Base-by-base conservation (phyloP, 2,888 invertebrate species). In the Hydraecia micacea region DNA sequence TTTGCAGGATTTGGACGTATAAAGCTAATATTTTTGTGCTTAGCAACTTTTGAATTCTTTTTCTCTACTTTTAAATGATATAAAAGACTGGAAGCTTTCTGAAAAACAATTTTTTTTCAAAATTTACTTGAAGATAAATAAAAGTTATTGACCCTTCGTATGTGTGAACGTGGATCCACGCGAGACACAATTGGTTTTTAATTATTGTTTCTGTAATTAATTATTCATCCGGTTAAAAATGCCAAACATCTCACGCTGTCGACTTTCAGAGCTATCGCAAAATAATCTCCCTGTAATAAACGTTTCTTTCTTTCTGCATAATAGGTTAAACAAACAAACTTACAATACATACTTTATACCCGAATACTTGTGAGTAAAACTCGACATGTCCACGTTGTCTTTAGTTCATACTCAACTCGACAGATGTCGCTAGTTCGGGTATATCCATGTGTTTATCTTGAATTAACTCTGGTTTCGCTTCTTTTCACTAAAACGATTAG, bases 341-440 rank as follows among this genome's bases (percentile, higher is more conserved):
- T 73, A 85, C 76, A 73, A 60, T 66, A 75, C 75, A 79, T 52
- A 84, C 42, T 63, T 39, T 28, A 69, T 36, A 77, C 83, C 85
- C 83, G 58, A 73, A 60, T n/a, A 28, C 60, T 62, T 36, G 36
- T 49, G 42, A 67, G 49, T 42, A 11, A 60, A 79, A 74, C 32
- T 46, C 32, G 73, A 77, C 70, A 68, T 71, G 62, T 76, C 71
- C 83, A 85, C 73, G 73, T 28, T 72, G 77, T 49, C 68, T 65
- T 72, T 67, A 73, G 73, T 74, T 74, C 25, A 65, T 21, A 74
- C 65, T 85, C 85, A 77, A 60, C 25, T 62, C 55, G 68, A 69
- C 65, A 84, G 80, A 77, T 49, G 71, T 80, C 76, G 71, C 28
- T 74, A 85, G 73, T 73, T 73, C 39, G 81, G 85, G 85, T 62